Base-by-base conservation (phyloP, 2,113 vertebrate species). In the Axis porcinus region DNA sequence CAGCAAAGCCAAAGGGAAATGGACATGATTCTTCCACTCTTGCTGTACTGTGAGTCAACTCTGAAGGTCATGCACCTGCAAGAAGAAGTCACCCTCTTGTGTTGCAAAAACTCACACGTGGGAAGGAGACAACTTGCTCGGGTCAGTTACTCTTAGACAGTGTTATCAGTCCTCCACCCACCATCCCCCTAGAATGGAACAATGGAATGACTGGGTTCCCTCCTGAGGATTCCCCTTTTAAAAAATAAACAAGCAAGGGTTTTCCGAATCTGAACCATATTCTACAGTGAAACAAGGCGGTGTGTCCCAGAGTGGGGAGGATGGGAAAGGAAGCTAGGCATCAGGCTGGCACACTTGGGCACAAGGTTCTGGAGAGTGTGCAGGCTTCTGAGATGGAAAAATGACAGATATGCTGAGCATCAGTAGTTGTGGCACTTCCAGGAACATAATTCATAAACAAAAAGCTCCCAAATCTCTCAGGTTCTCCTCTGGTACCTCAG, bases 401-500 rank as follows among this genome's bases (percentile, higher is more conserved):
- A 30, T 0, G 0, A 78, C 23, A 43, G 45, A 64, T 70, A 92
- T 45, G 23, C 40, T 17, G 43, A 55, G 54, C 57, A 6, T 40
- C 0, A 1, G 3, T 11, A 62, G 54, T 2, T 28, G 36, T 50
- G 55, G 67, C 84, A 30, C 43, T 90, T 90, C 19, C 4, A 4
- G 57, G 67, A 30, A 64, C 23, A 7, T 43, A 52, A 5, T 33
- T 54, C 83, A 6, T 15, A 23, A 76, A 43, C 4, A 95, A 43
- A 5, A 6, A 3, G 52, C 47, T 93, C 3, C 55, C 45, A 19
- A 33, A 2, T 54, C n/a, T 52, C 19, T 83, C 67, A 99, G 17
- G 30, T 95, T 36, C 36, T 98, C 96, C 94, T 98, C 93, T 7
- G 30, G 97, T 99, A 99, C 47, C 92, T 98, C 88, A 21, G 76